These are phyloP conservation scores for Cherax destructor DNA, from an alignment of 1,140 invertebrate genomes.

Conservation along the genomic window DNA sequence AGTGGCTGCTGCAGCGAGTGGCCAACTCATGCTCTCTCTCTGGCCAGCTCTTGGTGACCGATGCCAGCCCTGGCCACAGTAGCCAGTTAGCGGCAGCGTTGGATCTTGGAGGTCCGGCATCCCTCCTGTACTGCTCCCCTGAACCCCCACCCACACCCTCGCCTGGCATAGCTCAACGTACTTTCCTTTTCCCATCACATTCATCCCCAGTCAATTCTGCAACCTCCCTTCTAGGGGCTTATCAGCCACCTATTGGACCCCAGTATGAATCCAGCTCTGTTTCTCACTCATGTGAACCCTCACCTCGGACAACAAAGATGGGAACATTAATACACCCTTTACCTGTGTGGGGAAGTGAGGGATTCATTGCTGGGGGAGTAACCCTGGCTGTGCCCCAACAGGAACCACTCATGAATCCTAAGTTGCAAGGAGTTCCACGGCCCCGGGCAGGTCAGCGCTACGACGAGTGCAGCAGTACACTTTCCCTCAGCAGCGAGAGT, in stretches of 20 bases:
- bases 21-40: constrained; percentile 65
- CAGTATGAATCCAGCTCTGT: constrained; percentile 76
- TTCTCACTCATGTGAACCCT: constrained; percentile 71
- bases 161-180: constrained; percentile 36
- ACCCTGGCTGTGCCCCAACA: constrained; percentile 66
- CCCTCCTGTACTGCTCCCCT: constrained; percentile 50
- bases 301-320: constrained; percentile 6
- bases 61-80: constrained; percentile 51
- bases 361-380: constrained; percentile 43
- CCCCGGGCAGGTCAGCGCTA: constrained; percentile 70
- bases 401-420: constrained; percentile 48
- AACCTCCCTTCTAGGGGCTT: constrained; percentile 73
- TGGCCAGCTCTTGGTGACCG: constrained; percentile 68
- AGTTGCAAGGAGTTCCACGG: constrained; percentile 64
- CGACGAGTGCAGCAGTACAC: constrained; percentile 72
- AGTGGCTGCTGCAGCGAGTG: constrained; percentile 59
- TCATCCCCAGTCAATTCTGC: constrained; percentile 73
- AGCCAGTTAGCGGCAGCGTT: constrained; percentile 57
- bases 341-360: constrained; percentile 41
- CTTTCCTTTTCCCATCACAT: constrained; percentile 56
- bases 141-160: constrained; percentile 64
- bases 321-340: constrained; percentile 57
- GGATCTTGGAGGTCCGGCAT: constrained; percentile 69
- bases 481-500: constrained; percentile 55
- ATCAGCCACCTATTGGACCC: constrained; percentile 73